These are phyloP conservation scores for Microplitis manilae DNA, from an alignment of 2,888 invertebrate species.

Conservation along the genomic window DNA sequence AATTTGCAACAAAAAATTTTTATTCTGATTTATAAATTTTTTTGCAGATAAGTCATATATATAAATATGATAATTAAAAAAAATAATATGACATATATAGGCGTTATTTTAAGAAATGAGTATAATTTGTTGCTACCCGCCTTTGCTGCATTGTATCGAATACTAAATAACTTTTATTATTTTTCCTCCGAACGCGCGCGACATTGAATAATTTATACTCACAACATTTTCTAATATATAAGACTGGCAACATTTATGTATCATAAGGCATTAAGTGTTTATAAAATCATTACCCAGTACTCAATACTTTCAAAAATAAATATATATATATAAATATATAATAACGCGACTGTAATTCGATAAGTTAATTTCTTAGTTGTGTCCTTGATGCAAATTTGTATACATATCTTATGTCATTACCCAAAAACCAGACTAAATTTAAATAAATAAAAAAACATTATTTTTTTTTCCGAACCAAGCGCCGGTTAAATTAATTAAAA, in stretches of 20 bases:
- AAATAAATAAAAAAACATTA: not conserved
- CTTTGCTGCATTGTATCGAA: not conserved
- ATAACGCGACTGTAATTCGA: not conserved
- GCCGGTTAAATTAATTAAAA: too few species aligned
- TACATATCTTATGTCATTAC: not conserved
- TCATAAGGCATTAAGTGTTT: not conserved
- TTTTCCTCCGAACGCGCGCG: not conserved
- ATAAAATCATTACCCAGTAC: not conserved
- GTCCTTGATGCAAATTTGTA: conserved; percentile 8
- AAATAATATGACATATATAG: too few species aligned
- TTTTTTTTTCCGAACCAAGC: too few species aligned
- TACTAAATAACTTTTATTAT: not conserved
- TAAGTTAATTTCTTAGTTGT: not conserved
- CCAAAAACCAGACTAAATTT: not conserved
- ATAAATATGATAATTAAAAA: not conserved
- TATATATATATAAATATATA: not conserved
- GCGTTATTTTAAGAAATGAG: not conserved
- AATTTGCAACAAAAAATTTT: too few species aligned
- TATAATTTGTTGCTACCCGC: not conserved
- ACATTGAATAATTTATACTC: not conserved
- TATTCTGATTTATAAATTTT: too few species aligned
- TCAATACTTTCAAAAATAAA: not conserved
- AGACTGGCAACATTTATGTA: too few species aligned
- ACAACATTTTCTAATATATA: not conserved
- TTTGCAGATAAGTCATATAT: not conserved